Evolutionary conservation across 2,113 vertebrate species (phyloP).

Genomic region (Heptranchias perlo): DNA sequence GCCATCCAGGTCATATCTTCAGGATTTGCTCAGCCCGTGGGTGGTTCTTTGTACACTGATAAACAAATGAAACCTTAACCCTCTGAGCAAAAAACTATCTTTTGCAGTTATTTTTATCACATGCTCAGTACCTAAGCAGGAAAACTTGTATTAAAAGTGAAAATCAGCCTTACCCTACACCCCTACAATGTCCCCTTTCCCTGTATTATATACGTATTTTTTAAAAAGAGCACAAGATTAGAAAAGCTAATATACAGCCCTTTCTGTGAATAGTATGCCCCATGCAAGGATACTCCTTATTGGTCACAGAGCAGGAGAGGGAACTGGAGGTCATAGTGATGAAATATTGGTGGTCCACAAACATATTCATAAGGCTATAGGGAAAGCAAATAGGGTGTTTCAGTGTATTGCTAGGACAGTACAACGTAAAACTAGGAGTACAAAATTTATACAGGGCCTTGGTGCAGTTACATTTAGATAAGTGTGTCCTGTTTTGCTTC

Average conservation of each 20-base stretch:
- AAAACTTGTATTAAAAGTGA: background rate
- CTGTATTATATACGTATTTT: background rate
- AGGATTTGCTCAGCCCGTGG: background rate
- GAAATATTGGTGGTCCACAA: background rate
- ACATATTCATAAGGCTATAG: background rate
- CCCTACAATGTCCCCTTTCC: background rate
- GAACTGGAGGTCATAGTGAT: background rate
- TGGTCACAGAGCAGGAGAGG: background rate
- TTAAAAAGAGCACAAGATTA: background rate
- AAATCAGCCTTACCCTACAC: background rate
- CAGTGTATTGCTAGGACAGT: background rate
- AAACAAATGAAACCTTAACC: slow-evolving; percentile 19
- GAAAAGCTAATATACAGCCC: background rate
- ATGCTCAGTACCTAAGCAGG: too few relatives aligned
- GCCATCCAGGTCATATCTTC: background rate
- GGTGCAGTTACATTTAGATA: too few relatives aligned
- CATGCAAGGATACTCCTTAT: background rate
- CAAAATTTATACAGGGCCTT: too few relatives aligned
- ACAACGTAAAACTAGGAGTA: too few relatives aligned
- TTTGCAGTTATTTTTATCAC: background rate
- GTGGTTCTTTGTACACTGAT: slow-evolving; percentile 26
- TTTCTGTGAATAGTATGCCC: background rate
- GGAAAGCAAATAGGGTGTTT: background rate
- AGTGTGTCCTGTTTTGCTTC: too few relatives aligned
- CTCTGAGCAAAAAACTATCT: background rate